These are phyloP conservation scores for Zeugodacus cucurbitae DNA, from an alignment of 1,140 invertebrate genomes.

Conservation along the genomic window DNA sequence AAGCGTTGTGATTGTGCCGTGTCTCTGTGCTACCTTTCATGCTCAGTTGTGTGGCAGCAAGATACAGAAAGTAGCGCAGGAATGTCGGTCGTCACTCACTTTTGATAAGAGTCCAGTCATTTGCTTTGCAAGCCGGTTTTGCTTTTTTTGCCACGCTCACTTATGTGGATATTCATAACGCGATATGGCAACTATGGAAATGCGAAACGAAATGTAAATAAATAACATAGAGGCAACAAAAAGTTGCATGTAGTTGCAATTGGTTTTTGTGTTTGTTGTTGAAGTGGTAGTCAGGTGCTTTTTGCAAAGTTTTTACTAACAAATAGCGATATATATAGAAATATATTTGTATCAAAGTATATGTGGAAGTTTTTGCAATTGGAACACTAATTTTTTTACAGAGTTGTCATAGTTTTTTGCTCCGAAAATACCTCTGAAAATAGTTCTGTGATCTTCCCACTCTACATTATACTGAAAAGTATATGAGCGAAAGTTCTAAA, in stretches of 20 bases:
- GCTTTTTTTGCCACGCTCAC: neutral
- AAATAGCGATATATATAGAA: too few relatives aligned
- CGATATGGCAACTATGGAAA: neutral
- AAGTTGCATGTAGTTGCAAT: neutral
- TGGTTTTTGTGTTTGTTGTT: neutral
- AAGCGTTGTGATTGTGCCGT: neutral
- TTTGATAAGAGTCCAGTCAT: neutral
- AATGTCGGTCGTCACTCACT: constrained; percentile 3
- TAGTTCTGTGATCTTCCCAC: too few relatives aligned
- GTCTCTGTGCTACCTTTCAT: neutral
- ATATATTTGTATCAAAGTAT: too few relatives aligned
- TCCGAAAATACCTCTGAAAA: too few relatives aligned
- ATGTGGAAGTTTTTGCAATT: too few relatives aligned
- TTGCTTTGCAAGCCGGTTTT: neutral
- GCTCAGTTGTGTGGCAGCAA: neutral
- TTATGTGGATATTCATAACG: neutral
- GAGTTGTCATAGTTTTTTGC: too few relatives aligned
- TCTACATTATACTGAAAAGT: too few relatives aligned
- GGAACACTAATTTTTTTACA: too few relatives aligned
- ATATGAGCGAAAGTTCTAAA: too few relatives aligned
- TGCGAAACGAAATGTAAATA: neutral
- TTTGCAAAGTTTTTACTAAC: neutral
- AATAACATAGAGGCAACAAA: neutral
- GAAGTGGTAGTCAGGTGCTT: neutral
- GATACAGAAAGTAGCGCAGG: neutral